Evolutionary conservation across 2,888 invertebrate species (phyloP).

Genomic region (Nemapogon koenigi): DNA sequence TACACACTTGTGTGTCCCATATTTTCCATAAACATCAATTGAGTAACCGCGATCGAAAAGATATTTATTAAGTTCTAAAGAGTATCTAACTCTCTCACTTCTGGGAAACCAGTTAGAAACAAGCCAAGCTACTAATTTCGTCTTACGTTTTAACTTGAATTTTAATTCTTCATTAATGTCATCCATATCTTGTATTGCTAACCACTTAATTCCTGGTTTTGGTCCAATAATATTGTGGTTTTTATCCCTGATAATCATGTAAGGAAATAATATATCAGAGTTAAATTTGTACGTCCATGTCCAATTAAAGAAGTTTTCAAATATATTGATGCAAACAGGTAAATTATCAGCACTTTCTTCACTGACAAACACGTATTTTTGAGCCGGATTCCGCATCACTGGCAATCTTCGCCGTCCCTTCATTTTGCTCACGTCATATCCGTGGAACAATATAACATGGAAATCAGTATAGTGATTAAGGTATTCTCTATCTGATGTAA

Average conservation of each 20-base stretch:
- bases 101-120: conserved; percentile 11
- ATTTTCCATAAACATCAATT: conserved; percentile 34
- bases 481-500: conserved; percentile 26
- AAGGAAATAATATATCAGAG: conserved; percentile 17
- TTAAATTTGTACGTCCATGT: conserved; percentile 19
- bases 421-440: conserved; percentile 25
- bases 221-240: conserved; percentile 7
- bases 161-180: conserved; percentile 1
- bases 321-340: conserved; percentile 13
- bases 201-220: conserved; percentile 9
- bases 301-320: conserved; percentile 18
- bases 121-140: conserved; percentile 12
- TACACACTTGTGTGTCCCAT: conserved; percentile 30
- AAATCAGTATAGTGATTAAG: conserved; percentile 28
- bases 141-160: conserved; percentile 6
- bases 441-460: conserved; percentile 36
- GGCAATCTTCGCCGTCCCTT: conserved; percentile 19
- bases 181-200: conserved; percentile 2
- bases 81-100: too few species aligned
- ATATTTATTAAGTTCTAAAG: too few species aligned
- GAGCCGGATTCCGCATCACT: conserved; percentile 25
- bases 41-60: too few species aligned
- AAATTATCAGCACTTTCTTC: conserved; percentile 17
- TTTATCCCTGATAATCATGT: conserved; percentile 14
- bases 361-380: conserved; percentile 30